These are phyloP conservation scores for Mesitornis unicolor DNA, from an alignment of 2,113 vertebrate genomes.

Conservation along the genomic window DNA sequence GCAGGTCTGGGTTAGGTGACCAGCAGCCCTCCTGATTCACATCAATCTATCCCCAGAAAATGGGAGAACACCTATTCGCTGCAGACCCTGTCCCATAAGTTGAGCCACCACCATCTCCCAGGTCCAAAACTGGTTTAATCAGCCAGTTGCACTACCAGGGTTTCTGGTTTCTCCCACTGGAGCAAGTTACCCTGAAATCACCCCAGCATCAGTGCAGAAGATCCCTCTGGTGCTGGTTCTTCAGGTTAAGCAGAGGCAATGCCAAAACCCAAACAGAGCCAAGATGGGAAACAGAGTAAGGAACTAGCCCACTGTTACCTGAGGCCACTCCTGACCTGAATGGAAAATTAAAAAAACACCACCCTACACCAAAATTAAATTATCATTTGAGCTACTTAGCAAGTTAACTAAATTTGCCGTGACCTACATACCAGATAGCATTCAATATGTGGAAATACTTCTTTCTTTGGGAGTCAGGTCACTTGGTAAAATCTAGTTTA, in stretches of 20 bases:
- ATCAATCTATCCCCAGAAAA: neutral
- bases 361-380: slow-evolving; percentile 27
- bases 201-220: accelerated
- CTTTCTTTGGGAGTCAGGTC: neutral
- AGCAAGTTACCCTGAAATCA: neutral
- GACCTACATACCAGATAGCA: slow-evolving; percentile 48
- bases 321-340: slow-evolving; percentile 14
- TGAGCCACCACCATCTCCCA: neutral
- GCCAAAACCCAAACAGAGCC: neutral
- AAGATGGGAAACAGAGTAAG: neutral
- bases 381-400: slow-evolving; percentile 31
- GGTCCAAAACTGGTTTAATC: neutral
- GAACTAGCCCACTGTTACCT: neutral
- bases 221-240: neutral
- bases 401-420: slow-evolving; percentile 61
- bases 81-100: neutral
- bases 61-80: accelerated
- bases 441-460: neutral
- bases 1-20: neutral
- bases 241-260: neutral
- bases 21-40: neutral
- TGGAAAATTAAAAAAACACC: neutral
- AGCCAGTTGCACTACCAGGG: neutral
- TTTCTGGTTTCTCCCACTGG: neutral
- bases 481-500: neutral